Evolutionary conservation across 1,140 invertebrate species (phyloP).

Genomic region (Myzus persicae): DNA sequence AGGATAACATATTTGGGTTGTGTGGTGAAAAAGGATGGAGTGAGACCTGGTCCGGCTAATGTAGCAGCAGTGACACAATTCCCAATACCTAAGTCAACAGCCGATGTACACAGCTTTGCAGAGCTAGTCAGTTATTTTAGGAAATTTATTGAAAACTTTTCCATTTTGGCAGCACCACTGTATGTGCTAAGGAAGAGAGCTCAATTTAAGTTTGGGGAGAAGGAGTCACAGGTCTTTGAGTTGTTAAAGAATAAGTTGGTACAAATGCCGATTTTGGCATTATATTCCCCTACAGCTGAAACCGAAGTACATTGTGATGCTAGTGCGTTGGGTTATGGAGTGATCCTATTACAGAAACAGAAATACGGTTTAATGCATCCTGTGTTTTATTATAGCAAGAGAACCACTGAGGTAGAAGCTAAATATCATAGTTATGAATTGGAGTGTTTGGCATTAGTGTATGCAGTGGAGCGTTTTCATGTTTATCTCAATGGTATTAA

Average conservation of each 20-base stretch:
- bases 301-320: constrained; percentile 33
- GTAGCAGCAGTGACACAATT: too few relatives aligned
- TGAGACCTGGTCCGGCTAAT: too few relatives aligned
- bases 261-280: neutral
- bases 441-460: constrained; percentile 6
- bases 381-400: constrained; percentile 37
- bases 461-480: constrained; percentile 8
- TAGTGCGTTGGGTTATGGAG: constrained; percentile 16
- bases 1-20: too few relatives aligned
- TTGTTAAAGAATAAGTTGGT: neutral
- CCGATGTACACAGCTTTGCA: too few relatives aligned
- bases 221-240: neutral
- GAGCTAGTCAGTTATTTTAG: too few relatives aligned
- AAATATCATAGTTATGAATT: constrained; percentile 43
- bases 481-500: constrained; percentile 43
- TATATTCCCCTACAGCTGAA: constrained; percentile 30
- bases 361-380: neutral
- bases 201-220: constrained; percentile 4
- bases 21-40: too few relatives aligned
- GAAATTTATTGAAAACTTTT: neutral
- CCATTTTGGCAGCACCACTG: neutral
- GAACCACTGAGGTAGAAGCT: neutral
- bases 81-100: too few relatives aligned
- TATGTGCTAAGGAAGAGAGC: neutral
- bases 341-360: constrained; percentile 15